Evolutionary conservation across 2,888 invertebrate species (phyloP).

Genomic region (Nesidiocoris tenuis): DNA sequence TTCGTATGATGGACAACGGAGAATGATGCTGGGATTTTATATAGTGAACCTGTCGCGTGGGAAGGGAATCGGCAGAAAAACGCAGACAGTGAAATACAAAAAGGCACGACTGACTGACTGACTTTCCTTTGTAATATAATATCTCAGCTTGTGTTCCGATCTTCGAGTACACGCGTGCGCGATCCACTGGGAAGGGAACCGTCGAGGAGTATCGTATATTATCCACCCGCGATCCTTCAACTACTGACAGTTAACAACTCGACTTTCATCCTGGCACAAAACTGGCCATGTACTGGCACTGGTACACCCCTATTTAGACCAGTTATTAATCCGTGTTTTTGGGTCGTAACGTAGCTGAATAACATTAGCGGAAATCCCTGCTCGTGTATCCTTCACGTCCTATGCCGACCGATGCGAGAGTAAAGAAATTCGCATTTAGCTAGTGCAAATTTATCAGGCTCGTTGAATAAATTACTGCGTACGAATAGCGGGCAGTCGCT

Average conservation of each 20-base stretch:
- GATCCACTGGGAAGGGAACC: neutral
- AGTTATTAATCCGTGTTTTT: neutral
- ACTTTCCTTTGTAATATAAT: neutral
- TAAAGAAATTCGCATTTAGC: neutral
- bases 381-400: neutral
- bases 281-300: neutral
- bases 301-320: neutral
- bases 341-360: neutral
- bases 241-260: neutral
- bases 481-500: neutral
- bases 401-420: neutral
- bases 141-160: neutral
- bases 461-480: conserved; percentile 5
- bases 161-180: neutral
- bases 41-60: neutral
- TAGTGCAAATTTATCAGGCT: neutral
- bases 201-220: neutral
- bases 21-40: neutral
- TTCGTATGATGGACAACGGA: neutral
- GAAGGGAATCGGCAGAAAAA: neutral
- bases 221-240: neutral
- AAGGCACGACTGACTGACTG: neutral
- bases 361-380: neutral
- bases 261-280: neutral
- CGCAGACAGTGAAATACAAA: neutral